A percentile compares a stretch with the other conserved stretches of the same genome.
phyloP scores from a whole-genome alignment of 2,113 vertebrate genomes.

The Isichthys henryi region DNA sequence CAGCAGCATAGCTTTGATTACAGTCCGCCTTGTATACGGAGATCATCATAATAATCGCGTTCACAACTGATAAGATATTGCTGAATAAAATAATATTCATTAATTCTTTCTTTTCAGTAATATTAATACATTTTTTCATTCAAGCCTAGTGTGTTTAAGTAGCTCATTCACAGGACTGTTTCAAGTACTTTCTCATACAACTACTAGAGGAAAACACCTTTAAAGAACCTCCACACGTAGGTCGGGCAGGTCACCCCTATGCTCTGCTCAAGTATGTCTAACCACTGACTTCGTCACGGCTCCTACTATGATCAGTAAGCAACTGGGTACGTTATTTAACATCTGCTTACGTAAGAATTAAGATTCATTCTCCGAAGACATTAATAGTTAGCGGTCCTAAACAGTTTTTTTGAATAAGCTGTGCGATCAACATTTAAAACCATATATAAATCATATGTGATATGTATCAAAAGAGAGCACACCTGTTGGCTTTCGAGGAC shows the following conservation, averaged over 20 bases:
- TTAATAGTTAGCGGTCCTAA: not conserved
- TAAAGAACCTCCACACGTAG: not conserved
- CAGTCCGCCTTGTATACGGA: not conserved
- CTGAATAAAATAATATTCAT: not conserved
- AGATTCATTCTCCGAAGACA: not conserved
- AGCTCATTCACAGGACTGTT: not conserved
- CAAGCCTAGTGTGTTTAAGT: not conserved
- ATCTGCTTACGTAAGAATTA: not conserved
- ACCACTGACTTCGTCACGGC: not conserved
- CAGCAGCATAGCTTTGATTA: not conserved
- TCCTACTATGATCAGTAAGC: not conserved
- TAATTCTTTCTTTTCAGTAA: not conserved
- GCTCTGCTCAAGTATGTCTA: not conserved
- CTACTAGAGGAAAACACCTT: not conserved
- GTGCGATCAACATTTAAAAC: not conserved
- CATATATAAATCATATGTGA: slow-evolving; percentile 55
- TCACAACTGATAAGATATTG: not conserved
- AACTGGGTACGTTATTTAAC: not conserved
- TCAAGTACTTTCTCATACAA: not conserved
- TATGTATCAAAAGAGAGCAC: slow-evolving; percentile 73
- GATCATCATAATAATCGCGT: not conserved
- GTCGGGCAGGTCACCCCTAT: not conserved
- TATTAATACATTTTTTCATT: not conserved
- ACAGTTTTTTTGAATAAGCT: not conserved
- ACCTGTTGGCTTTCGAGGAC: slow-evolving; percentile 31